phyloP scores from a whole-genome alignment of 2,113 vertebrate genomes.

The Cervus canadensis region DNA sequence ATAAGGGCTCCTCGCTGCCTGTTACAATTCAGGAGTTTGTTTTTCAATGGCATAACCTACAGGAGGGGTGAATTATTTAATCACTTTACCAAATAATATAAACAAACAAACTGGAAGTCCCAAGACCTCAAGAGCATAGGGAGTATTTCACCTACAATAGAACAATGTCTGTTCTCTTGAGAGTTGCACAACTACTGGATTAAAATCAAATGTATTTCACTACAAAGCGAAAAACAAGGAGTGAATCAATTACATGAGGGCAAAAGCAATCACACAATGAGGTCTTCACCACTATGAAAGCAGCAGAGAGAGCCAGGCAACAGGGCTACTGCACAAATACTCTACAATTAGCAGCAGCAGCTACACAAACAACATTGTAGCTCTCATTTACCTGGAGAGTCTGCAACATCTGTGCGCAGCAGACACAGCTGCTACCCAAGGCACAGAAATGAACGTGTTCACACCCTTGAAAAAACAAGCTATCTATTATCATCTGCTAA shows the following conservation, averaged over 20 bases:
- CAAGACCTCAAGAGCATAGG: neutral
- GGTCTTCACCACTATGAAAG: neutral
- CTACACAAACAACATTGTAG: constrained; percentile 48
- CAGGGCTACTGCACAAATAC: neutral
- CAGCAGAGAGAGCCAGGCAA: neutral
- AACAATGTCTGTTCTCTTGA: neutral
- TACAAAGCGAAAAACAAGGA: constrained; percentile 45
- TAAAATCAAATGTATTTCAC: constrained; percentile 51
- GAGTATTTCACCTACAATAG: neutral
- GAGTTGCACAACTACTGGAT: neutral
- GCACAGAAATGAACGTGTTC: neutral
- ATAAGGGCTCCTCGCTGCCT: neutral
- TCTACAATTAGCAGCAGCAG: constrained; percentile 35
- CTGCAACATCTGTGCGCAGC: constrained; percentile 63
- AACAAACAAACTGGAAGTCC: neutral
- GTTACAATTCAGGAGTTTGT: neutral
- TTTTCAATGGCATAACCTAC: neutral
- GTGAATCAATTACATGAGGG: constrained; percentile 23
- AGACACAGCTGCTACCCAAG: constrained; percentile 53
- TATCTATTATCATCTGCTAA: neutral
- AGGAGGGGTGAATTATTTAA: neutral
- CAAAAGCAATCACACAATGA: neutral
- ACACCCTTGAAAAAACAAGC: constrained; percentile 36
- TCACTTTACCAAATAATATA: neutral
- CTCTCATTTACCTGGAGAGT: constrained; percentile 47